Conservation (phyloP, 2,113 vertebrate genomes). For the Protobothrops flavoviridis region DNA sequence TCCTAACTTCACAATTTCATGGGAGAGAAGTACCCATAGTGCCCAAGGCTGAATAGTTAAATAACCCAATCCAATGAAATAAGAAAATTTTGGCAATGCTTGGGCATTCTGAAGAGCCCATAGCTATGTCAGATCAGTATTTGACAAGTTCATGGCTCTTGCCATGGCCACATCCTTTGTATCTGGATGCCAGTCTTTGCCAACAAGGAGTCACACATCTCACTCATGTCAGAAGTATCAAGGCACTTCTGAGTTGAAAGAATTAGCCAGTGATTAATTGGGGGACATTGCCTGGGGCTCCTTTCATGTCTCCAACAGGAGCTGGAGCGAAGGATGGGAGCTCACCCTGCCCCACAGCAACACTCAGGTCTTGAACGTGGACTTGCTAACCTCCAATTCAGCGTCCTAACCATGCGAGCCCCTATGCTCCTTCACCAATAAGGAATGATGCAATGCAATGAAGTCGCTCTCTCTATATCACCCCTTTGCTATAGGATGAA, state of each 20-base stretch:
- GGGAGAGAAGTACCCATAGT: not conserved
- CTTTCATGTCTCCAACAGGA: not conserved
- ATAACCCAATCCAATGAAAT: not conserved
- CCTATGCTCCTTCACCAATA: not conserved
- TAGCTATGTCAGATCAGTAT: not conserved
- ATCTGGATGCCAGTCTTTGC: not conserved
- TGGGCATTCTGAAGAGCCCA: not conserved
- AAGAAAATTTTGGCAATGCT: not conserved
- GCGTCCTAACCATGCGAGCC: not conserved
- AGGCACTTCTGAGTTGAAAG: not conserved
- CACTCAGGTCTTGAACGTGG: not conserved
- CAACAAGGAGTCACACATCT: not conserved
- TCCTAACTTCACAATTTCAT: not conserved
- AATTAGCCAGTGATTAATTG: not conserved
- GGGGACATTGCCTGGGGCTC: not conserved
- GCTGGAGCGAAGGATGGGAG: not conserved
- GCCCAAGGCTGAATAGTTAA: not conserved
- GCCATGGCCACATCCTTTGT: not conserved
- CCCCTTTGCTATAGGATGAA: not conserved
- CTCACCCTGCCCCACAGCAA: not conserved
- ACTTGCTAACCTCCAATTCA: not conserved
- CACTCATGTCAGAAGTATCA: not conserved
- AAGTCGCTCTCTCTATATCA: not conserved
- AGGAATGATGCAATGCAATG: not conserved
- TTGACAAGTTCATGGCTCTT: not conserved